These are phyloP conservation scores for Benthosema pterotum DNA, from an alignment of 2,797 vertebrate genomes.

Conservation along the genomic window DNA sequence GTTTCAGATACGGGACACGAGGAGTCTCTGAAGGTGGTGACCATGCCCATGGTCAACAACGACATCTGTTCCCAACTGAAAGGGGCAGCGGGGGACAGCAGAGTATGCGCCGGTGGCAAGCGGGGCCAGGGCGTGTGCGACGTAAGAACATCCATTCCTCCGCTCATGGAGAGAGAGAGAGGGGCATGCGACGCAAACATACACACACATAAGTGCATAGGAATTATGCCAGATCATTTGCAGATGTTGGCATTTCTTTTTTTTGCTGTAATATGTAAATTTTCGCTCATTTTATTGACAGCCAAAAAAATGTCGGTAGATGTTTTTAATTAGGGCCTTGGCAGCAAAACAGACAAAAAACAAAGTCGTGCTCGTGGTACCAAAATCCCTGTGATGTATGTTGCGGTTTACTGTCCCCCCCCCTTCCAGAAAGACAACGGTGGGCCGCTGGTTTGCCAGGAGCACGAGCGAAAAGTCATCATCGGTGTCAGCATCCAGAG, in stretches of 20 bases:
- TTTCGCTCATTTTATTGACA: too few species aligned
- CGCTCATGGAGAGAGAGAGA: too few species aligned
- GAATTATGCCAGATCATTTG: too few species aligned
- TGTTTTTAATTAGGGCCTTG: not conserved
- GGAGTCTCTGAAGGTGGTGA: conserved; percentile 87
- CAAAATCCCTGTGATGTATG: conserved; percentile 16
- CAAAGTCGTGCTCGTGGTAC: not conserved
- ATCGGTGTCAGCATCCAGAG: conserved; percentile 94
- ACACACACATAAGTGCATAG: not conserved
- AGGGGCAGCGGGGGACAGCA: conserved; percentile 88
- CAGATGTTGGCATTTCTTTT: too few species aligned
- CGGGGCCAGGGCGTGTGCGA: conserved; percentile 91
- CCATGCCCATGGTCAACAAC: conserved; percentile 88
- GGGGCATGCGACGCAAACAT: not conserved
- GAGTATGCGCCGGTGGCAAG: conserved; percentile 93
- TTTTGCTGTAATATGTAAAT: too few species aligned
- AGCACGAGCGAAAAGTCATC: conserved; percentile 90
- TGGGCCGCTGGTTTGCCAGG: conserved; percentile 92
- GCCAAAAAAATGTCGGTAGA: too few species aligned
- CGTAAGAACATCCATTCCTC: conserved; percentile 74
- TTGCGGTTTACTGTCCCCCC: not conserved
- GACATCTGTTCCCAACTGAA: conserved; percentile 90
- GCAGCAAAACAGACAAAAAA: not conserved
- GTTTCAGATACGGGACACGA: conserved; percentile 84
- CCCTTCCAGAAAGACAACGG: conserved; percentile 89